These are phyloP conservation scores for Mus spicilegus DNA, from an alignment of 2,113 vertebrate species.

Conservation along the genomic window DNA sequence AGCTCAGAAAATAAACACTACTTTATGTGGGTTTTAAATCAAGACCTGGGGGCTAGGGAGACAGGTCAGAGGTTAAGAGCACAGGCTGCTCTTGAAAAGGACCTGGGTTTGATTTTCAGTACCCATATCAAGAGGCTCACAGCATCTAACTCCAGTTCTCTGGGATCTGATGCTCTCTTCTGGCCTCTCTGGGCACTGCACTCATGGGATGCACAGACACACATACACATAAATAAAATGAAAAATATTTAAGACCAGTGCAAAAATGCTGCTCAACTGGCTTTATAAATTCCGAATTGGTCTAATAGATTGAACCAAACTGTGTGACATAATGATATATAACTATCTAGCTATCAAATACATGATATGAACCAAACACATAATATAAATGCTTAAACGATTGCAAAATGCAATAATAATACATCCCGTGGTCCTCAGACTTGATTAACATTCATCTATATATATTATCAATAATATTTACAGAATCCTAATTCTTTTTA, in stretches of 20 bases:
- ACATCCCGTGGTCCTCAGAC: background rate
- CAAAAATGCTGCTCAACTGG: background rate
- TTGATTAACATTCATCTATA: background rate
- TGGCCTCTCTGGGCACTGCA: background rate
- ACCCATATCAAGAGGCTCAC: background rate
- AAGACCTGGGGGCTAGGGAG: background rate
- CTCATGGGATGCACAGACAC: background rate
- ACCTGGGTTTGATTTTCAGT: background rate
- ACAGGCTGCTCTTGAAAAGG: background rate
- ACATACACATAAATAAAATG: background rate
- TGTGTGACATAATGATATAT: background rate
- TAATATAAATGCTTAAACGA: background rate
- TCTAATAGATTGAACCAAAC: background rate
- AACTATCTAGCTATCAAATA: background rate
- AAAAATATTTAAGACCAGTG: background rate
- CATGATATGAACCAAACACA: too few relatives aligned
- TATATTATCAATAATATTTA: too few relatives aligned
- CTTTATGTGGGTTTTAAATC: background rate
- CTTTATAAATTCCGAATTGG: conserved; percentile 1
- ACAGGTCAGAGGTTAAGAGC: background rate
- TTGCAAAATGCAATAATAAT: background rate
- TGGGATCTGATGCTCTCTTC: background rate
- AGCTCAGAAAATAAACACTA: background rate
- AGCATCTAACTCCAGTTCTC: background rate
- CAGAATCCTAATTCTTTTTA: background rate